Conservation (phyloP, 2,797 vertebrate species). For the Heterohyrax brucei region DNA sequence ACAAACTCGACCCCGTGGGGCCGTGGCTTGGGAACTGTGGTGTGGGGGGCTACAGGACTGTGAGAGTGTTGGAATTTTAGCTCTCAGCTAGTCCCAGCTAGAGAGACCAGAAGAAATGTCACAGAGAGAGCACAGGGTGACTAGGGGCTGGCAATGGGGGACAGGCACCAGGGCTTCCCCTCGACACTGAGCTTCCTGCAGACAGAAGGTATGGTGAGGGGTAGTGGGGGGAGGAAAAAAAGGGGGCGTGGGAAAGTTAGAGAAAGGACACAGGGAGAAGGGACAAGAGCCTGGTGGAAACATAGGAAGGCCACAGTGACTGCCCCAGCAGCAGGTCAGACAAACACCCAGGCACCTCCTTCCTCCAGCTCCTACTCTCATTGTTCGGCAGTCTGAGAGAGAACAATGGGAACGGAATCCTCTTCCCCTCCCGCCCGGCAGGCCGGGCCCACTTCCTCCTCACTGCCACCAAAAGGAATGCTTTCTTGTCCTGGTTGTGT, state of each 20-base stretch:
- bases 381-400: conserved; percentile 26
- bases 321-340: conserved; percentile 11
- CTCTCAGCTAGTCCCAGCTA: background rate
- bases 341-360: background rate
- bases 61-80: background rate
- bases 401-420: conserved; percentile 68
- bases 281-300: background rate
- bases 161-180: background rate
- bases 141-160: background rate
- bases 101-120: background rate
- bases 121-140: background rate
- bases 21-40: background rate
- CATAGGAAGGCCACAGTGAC: background rate
- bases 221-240: background rate
- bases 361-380: background rate
- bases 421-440: conserved; percentile 42
- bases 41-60: too few species aligned
- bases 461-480: conserved; percentile 66
- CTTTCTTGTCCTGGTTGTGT: conserved; percentile 78
- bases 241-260: background rate
- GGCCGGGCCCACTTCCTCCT: conserved; percentile 71
- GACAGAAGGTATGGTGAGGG: background rate
- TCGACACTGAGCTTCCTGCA: background rate
- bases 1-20: background rate
- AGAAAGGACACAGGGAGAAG: background rate